phyloP scores from a whole-genome alignment of 1,140 invertebrate species.

The Heliconius melpomene region DNA sequence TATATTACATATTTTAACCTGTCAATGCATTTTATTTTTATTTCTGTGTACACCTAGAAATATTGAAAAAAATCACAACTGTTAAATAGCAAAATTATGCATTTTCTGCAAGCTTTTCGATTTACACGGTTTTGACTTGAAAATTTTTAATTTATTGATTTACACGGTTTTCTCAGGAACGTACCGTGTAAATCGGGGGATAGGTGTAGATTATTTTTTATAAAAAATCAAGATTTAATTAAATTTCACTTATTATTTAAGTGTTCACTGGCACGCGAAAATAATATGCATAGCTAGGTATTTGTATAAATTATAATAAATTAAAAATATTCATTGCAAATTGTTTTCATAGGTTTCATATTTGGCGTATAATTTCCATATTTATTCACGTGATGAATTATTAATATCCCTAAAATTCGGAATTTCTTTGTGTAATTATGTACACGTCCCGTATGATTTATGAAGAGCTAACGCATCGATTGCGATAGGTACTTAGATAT shows the following conservation, averaged over 20 bases:
- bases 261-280: not conserved
- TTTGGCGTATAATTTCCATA: constrained; percentile 10
- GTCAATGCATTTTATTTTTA: too few relatives aligned
- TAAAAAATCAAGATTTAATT: too few relatives aligned
- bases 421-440: constrained; percentile 8
- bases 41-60: too few relatives aligned
- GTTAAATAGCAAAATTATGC: too few relatives aligned
- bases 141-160: too few relatives aligned
- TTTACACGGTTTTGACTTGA: too few relatives aligned
- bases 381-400: not conserved
- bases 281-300: not conserved
- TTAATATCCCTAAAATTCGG: not conserved
- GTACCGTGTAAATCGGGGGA: too few relatives aligned
- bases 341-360: constrained; percentile 13
- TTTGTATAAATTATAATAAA: not conserved
- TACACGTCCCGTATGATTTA: constrained; percentile 6
- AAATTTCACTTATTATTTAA: not conserved
- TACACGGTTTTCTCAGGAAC: too few relatives aligned
- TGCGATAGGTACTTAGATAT: not conserved
- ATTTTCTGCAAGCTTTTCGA: too few relatives aligned
- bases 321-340: not conserved
- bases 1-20: too few relatives aligned
- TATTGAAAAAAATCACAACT: too few relatives aligned
- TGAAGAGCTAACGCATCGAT: not conserved
- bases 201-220: too few relatives aligned